A percentile compares a stretch with the other conserved stretches of the same genome.
phyloP scores from a whole-genome alignment of 2,888 invertebrate genomes.

The Geotrupes spiniger region DNA sequence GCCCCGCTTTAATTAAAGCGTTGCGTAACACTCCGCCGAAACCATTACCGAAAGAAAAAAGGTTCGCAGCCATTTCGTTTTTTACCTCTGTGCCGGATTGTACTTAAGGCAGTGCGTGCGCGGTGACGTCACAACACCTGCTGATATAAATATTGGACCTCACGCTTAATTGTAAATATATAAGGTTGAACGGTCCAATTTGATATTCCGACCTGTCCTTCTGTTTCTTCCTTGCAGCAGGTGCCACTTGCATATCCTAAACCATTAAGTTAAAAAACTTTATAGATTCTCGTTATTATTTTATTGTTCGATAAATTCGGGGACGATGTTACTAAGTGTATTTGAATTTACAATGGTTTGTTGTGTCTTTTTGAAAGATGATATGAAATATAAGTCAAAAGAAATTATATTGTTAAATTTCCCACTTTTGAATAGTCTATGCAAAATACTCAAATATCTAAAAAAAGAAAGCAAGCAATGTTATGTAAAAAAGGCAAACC shows the following conservation, averaged over 20 bases:
- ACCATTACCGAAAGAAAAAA: constrained; percentile 3
- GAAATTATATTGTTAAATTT: too few relatives aligned
- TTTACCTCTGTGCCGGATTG: background rate
- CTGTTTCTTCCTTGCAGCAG: constrained; percentile 34
- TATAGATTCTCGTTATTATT: background rate
- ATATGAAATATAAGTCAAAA: background rate
- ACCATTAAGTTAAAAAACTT: constrained; percentile 16
- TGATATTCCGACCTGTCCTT: constrained; percentile 38
- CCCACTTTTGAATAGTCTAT: too few relatives aligned
- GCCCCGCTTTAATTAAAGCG: constrained; percentile 2
- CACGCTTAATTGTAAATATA: constrained; percentile 40
- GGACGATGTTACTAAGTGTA: background rate
- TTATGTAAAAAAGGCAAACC: too few relatives aligned
- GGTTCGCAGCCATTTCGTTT: constrained; percentile 1
- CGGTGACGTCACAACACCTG: constrained; percentile 31
- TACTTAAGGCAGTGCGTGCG: constrained; percentile 7
- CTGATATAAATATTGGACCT: constrained; percentile 35
- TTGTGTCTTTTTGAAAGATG: background rate
- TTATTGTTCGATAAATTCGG: background rate
- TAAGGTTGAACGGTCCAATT: constrained; percentile 39
- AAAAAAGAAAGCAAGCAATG: too few relatives aligned
- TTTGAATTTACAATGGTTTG: background rate
- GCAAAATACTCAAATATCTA: too few relatives aligned
- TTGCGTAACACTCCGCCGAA: constrained; percentile 1
- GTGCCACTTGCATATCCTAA: constrained; percentile 26